phyloP scores from a whole-genome alignment of 1,140 invertebrate genomes.

The Trachymyrmex cornetzi region DNA sequence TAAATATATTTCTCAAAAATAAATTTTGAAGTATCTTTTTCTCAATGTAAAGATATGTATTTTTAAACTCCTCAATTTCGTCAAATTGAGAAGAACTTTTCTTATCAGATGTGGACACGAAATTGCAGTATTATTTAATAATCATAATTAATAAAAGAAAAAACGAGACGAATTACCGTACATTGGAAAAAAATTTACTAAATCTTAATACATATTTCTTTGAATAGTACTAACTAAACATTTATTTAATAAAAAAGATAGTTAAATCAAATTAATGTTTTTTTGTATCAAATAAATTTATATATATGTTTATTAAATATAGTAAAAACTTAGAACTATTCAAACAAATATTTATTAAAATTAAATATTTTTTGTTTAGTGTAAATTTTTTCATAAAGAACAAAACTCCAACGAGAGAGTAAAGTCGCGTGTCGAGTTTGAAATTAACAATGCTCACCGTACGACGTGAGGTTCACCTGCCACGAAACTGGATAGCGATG shows the following conservation, averaged over 20 bases:
- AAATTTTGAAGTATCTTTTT: too few species aligned
- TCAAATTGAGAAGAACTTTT: slow-evolving; percentile 1
- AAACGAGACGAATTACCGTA: not conserved
- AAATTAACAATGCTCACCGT: slow-evolving; percentile 80
- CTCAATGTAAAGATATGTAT: not conserved
- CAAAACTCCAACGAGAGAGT: not conserved
- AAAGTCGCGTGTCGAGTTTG: not conserved
- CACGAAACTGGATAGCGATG: slow-evolving; percentile 82
- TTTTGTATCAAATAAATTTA: too few species aligned
- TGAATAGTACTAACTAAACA: too few species aligned
- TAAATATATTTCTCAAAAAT: too few species aligned
- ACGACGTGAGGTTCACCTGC: slow-evolving; percentile 85
- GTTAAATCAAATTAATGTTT: too few species aligned
- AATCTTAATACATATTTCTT: too few species aligned
- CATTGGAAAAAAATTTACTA: too few species aligned
- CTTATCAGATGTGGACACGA: not conserved
- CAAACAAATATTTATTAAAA: too few species aligned
- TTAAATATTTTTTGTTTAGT: too few species aligned
- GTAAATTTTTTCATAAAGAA: not conserved
- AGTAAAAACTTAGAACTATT: too few species aligned
- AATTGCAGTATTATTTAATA: not conserved
- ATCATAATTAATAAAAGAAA: not conserved
- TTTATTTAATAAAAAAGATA: too few species aligned
- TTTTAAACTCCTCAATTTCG: not conserved
- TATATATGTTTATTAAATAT: too few species aligned